Conservation (phyloP, 1,140 invertebrate species). For the Zaprionus capensis region DNA sequence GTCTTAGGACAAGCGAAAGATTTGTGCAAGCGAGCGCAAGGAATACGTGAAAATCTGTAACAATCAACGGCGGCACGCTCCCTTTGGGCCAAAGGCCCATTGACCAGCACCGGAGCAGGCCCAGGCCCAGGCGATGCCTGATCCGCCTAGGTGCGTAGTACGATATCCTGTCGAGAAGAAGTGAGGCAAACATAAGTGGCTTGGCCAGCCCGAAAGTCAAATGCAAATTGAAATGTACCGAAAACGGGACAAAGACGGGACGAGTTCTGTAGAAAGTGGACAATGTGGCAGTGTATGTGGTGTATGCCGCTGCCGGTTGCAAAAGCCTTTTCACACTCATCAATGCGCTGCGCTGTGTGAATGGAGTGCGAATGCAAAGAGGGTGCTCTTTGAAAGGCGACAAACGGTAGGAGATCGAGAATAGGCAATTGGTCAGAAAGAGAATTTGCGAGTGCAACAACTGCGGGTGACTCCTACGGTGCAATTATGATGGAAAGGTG, state of each 20-base stretch:
- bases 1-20: conserved; percentile 54
- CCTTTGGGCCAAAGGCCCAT: conserved; percentile 23
- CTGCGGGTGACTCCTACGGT: conserved; percentile 63
- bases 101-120: conserved; percentile 25
- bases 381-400: conserved; percentile 41
- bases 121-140: conserved; percentile 20
- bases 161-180: conserved; percentile 22
- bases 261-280: conserved; percentile 52
- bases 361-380: conserved; percentile 39
- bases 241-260: conserved; percentile 44
- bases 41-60: conserved; percentile 58
- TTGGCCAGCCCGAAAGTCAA: conserved; percentile 71
- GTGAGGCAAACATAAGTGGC: conserved; percentile 66
- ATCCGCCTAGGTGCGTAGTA: conserved; percentile 50
- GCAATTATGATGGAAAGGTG: conserved; percentile 81
- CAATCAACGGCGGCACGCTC: conserved; percentile 58
- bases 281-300: conserved; percentile 34
- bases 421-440: conserved; percentile 39
- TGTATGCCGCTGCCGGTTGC: conserved; percentile 29
- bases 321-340: conserved; percentile 81
- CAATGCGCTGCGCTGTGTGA: conserved; percentile 40
- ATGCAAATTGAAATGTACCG: conserved; percentile 78
- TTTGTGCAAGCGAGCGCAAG: conserved; percentile 61
- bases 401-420: conserved; percentile 57
- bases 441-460: not conserved